Conservation (phyloP, 2,888 invertebrate species). For the Nomada goodeniana region DNA sequence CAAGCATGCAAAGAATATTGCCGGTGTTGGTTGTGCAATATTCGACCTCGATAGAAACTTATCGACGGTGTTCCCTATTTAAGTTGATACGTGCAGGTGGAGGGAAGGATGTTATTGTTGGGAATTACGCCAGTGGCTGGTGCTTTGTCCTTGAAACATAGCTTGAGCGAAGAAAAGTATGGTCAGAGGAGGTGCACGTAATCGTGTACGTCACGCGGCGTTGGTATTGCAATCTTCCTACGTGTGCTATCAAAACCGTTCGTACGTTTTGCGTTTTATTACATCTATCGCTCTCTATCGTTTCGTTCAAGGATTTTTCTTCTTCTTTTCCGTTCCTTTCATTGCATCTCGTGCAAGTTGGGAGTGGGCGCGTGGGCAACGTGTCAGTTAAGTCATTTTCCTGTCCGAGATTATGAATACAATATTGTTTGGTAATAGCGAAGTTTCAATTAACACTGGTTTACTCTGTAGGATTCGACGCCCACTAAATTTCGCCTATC, state of each 20-base stretch:
- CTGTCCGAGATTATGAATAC: too few species aligned
- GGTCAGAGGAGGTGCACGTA: slow-evolving; percentile 53
- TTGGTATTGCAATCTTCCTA: slow-evolving; percentile 67
- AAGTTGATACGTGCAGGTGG: not conserved
- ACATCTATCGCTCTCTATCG: slow-evolving; percentile 9
- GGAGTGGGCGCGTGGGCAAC: too few species aligned
- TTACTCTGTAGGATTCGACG: too few species aligned
- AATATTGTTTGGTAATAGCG: too few species aligned
- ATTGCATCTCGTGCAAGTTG: too few species aligned
- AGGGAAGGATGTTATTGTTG: slow-evolving; percentile 28
- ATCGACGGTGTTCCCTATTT: not conserved
- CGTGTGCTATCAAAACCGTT: slow-evolving; percentile 17
- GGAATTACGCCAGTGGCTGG: slow-evolving; percentile 47
- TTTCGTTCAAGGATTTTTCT: not conserved
- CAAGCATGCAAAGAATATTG: not conserved
- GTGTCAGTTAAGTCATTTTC: too few species aligned
- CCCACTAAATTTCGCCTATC: too few species aligned
- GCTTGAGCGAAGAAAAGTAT: slow-evolving; percentile 21
- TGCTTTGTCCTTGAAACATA: slow-evolving; percentile 37
- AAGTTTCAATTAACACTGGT: too few species aligned
- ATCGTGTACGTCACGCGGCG: slow-evolving; percentile 67
- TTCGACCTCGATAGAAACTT: not conserved
- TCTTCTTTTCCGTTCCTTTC: too few species aligned
- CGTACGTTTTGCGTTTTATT: slow-evolving; percentile 39
- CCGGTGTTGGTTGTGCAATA: not conserved